phyloP scores from a whole-genome alignment of 2,888 invertebrate species.

The Stegana nigrithorax region DNA sequence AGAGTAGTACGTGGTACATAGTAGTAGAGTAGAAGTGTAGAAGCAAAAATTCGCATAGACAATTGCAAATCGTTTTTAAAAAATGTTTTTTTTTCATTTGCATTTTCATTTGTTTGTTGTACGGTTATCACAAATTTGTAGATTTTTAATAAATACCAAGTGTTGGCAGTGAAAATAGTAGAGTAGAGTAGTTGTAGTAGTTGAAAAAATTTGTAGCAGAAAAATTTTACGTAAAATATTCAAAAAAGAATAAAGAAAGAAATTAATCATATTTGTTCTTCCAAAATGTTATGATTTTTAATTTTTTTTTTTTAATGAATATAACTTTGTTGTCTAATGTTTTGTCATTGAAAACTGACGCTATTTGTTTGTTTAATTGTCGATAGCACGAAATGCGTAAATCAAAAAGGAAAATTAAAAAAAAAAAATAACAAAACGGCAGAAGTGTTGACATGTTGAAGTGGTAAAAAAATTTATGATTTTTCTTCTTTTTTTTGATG shows the following conservation, averaged over 20 bases:
- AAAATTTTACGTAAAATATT: conserved; percentile 31
- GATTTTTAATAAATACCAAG: not conserved
- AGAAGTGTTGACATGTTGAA: too few species aligned
- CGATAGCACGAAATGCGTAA: too few species aligned
- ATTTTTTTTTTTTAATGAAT: conserved; percentile 14
- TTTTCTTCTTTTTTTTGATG: too few species aligned
- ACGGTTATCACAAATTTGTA: too few species aligned
- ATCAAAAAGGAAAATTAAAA: too few species aligned
- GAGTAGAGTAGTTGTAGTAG: conserved; percentile 24
- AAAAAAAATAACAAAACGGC: too few species aligned
- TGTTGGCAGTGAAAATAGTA: not conserved
- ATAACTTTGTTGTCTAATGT: not conserved
- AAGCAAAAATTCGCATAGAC: too few species aligned
- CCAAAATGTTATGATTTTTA: conserved; percentile 9
- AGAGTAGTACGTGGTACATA: too few species aligned
- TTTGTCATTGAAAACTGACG: not conserved
- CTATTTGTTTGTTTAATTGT: too few species aligned
- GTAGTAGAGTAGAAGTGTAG: conserved; percentile 40
- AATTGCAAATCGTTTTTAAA: too few species aligned
- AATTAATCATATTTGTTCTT: conserved; percentile 20
- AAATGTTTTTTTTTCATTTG: too few species aligned
- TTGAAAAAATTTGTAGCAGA: conserved; percentile 36
- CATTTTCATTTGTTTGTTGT: not conserved
- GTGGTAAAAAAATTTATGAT: too few species aligned
- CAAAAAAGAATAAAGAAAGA: conserved; percentile 36